phyloP scores from a whole-genome alignment of 2,888 invertebrate species.

The Drosophila histrio region DNA sequence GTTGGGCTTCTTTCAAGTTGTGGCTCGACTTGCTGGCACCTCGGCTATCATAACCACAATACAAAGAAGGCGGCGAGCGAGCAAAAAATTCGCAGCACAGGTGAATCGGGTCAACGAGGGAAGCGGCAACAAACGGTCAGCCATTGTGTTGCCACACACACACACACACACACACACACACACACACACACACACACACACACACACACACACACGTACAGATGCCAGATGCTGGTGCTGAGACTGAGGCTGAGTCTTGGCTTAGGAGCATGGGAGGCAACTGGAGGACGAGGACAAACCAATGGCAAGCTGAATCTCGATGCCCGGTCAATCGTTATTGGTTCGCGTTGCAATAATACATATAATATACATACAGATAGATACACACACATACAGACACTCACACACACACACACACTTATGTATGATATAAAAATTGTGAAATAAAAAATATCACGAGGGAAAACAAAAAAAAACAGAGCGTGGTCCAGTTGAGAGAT shows the following conservation, averaged over 20 bases:
- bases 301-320: conserved; percentile 79
- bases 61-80: conserved; percentile 44
- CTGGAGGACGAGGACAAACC: conserved; percentile 55
- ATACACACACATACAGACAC: conserved; percentile 45
- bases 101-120: conserved; percentile 70
- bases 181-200: neutral
- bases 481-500: neutral
- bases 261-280: conserved; percentile 30
- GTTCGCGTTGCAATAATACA: conserved; percentile 81
- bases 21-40: conserved; percentile 70
- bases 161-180: conserved; percentile 7
- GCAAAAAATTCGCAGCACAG: conserved; percentile 49
- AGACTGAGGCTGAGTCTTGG: conserved; percentile 38
- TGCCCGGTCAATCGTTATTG: conserved; percentile 82
- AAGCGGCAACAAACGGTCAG: conserved; percentile 44
- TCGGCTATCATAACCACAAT: conserved; percentile 77
- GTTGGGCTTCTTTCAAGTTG: conserved; percentile 38
- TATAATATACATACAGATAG: conserved; percentile 63
- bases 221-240: conserved; percentile 1
- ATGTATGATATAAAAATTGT: conserved; percentile 71
- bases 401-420: conserved; percentile 34
- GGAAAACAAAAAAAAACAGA: conserved; percentile 23
- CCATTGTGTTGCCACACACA: conserved; percentile 40
- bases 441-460: conserved; percentile 64
- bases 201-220: neutral